These are phyloP conservation scores for Netelia fuscicornis DNA, from an alignment of 2,888 invertebrate genomes.

Conservation along the genomic window DNA sequence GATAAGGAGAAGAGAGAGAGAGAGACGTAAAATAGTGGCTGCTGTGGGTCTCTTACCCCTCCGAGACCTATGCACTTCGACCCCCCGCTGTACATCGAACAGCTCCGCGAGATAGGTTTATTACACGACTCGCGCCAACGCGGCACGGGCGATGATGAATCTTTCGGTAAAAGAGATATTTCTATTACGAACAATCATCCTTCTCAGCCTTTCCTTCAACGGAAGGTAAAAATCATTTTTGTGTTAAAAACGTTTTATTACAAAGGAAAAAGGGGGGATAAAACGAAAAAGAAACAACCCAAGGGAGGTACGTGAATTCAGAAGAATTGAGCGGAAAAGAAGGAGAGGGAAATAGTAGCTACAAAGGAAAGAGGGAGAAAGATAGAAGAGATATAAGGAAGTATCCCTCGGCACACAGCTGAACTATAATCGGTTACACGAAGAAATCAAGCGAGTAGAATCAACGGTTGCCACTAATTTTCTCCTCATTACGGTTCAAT, in stretches of 20 bases:
- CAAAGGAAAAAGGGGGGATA: too few relatives aligned
- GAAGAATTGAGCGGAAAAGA: not conserved
- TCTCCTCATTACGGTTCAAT: slow-evolving; percentile 76
- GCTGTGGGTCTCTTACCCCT: slow-evolving; percentile 36
- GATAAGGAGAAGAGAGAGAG: not conserved
- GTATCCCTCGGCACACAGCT: slow-evolving; percentile 58
- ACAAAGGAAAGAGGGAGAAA: slow-evolving; percentile 11
- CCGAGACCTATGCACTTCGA: slow-evolving; percentile 62
- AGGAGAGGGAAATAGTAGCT: slow-evolving; percentile 1
- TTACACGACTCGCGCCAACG: slow-evolving; percentile 48
- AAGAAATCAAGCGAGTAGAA: slow-evolving; percentile 66
- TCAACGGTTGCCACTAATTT: slow-evolving; percentile 72
- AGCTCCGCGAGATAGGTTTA: slow-evolving; percentile 51
- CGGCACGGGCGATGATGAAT: slow-evolving; percentile 39
- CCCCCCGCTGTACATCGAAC: slow-evolving; percentile 46
- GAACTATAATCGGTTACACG: slow-evolving; percentile 68
- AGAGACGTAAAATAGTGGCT: slow-evolving; percentile 2
- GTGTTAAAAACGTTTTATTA: too few relatives aligned
- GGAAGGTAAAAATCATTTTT: too few relatives aligned
- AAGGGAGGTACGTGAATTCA: slow-evolving; percentile 21
- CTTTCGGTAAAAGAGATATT: slow-evolving; percentile 17
- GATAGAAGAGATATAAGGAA: slow-evolving; percentile 63
- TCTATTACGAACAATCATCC: slow-evolving; percentile 26
- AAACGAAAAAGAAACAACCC: too few relatives aligned
- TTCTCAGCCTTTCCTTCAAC: too few relatives aligned